These are phyloP conservation scores for Heteromurus nitidus DNA, from an alignment of 2,888 invertebrate genomes.

Conservation along the genomic window DNA sequence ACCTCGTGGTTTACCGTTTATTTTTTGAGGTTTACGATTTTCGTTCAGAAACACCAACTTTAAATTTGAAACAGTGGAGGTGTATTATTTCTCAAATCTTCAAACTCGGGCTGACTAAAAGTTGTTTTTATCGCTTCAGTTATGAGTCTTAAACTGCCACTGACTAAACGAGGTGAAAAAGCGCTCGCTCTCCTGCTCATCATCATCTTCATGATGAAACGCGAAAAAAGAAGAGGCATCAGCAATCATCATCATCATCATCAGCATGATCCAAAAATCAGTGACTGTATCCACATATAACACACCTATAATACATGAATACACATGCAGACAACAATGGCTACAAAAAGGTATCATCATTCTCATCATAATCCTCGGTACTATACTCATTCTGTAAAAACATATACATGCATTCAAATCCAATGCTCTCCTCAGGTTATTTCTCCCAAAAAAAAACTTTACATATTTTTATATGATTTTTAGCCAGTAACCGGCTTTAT, in stretches of 20 bases:
- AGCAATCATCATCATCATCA: conserved; percentile 34
- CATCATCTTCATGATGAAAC: neutral
- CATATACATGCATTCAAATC: no score
- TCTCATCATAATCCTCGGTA: conserved; percentile 3
- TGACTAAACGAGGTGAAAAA: conserved; percentile 27
- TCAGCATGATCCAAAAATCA: conserved; percentile 57
- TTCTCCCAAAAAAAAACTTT: neutral
- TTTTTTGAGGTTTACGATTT: no score
- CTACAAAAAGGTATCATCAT: conserved; percentile 24
- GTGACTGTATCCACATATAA: conserved; percentile 54
- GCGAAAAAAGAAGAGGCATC: neutral
- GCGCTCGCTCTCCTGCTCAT: neutral
- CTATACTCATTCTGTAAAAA: no score
- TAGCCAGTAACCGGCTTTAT: no score
- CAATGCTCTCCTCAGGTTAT: neutral
- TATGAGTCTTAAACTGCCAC: conserved; percentile 27
- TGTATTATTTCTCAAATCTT: no score
- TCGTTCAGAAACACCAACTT: no score
- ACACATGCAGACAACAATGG: conserved; percentile 19
- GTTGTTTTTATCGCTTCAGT: conserved; percentile 42
- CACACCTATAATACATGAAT: conserved; percentile 33
- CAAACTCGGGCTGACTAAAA: no score
- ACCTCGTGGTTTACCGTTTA: no score
- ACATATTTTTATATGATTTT: no score
- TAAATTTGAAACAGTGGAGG: no score